Evolutionary conservation across 1,140 invertebrate genomes (phyloP).

Genomic region (Dendroctonus valens): DNA sequence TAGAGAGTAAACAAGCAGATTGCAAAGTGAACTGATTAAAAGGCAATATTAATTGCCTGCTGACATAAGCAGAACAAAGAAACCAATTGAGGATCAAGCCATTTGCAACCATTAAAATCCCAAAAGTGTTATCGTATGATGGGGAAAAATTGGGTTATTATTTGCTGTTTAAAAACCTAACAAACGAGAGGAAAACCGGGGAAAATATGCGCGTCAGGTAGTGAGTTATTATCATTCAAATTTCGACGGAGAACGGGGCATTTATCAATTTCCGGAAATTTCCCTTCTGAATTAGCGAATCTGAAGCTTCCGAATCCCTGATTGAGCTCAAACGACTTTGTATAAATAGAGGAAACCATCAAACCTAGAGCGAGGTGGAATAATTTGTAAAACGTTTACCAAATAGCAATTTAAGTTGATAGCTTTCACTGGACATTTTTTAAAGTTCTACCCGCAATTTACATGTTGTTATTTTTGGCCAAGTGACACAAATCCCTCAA

Average conservation of each 20-base stretch:
- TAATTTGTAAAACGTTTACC: too few relatives aligned
- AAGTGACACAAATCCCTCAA: too few relatives aligned
- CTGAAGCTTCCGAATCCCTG: slow-evolving; percentile 2
- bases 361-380: too few relatives aligned
- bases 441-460: too few relatives aligned
- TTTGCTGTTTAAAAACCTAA: slow-evolving; percentile 14
- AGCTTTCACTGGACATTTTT: too few relatives aligned
- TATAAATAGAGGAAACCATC: too few relatives aligned
- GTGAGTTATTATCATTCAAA: slow-evolving; percentile 25
- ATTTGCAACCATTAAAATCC: slow-evolving; percentile 3
- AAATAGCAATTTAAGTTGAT: too few relatives aligned
- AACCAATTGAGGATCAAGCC: slow-evolving; percentile 2
- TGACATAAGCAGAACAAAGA: neutral
- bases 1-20: too few relatives aligned
- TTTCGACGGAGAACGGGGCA: slow-evolving; percentile 3
- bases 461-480: too few relatives aligned
- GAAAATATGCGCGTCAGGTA: slow-evolving; percentile 8
- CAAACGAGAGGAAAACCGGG: slow-evolving; percentile 7
- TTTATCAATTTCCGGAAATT: slow-evolving; percentile 17
- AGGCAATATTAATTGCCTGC: slow-evolving; percentile 5
- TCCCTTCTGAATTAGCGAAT: slow-evolving; percentile 1
- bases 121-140: slow-evolving; percentile 8
- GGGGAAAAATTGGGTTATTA: slow-evolving; percentile 11
- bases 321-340: too few relatives aligned
- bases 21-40: neutral